A percentile compares a stretch with the other conserved stretches of the same genome.
Conservation (phyloP, 2,797 vertebrate species). For the Gobio occitaniae region DNA sequence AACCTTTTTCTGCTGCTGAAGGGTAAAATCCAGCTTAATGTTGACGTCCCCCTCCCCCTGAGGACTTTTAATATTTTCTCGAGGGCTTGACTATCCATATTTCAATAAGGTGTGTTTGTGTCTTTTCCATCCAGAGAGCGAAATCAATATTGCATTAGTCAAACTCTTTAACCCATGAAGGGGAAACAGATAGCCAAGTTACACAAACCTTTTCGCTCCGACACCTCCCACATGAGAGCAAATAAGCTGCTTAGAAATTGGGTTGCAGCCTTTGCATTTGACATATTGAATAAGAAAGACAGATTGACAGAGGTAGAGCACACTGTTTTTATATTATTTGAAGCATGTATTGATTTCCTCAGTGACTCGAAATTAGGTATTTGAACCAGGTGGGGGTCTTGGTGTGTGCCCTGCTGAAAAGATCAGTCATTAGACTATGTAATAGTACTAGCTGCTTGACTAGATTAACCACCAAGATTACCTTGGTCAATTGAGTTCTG, state of each 20-base stretch:
- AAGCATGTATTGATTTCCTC: conserved; percentile 54
- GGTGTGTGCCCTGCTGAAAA: conserved; percentile 5
- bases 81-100: conserved; percentile 44
- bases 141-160: conserved; percentile 68
- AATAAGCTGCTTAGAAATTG: conserved; percentile 34
- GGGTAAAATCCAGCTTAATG: conserved; percentile 31
- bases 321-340: conserved; percentile 44
- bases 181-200: conserved; percentile 31
- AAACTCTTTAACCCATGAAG: conserved; percentile 48
- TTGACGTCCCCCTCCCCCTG: conserved; percentile 19
- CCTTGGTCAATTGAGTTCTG: neutral
- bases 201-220: conserved; percentile 27
- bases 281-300: conserved; percentile 27
- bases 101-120: conserved; percentile 48
- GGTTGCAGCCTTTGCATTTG: conserved; percentile 29
- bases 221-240: conserved; percentile 9
- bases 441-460: neutral
- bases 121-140: conserved; percentile 39
- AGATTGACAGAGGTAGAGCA: conserved; percentile 13
- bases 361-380: conserved; percentile 16
- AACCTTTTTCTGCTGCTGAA: neutral
- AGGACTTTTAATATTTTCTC: conserved; percentile 30
- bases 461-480: neutral
- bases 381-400: neutral
- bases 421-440: neutral